A percentile compares a stretch with the other conserved stretches of the same genome.
Evolutionary conservation across 1,140 invertebrate species (phyloP).

Genomic region (Diabrotica undecimpunctata): DNA sequence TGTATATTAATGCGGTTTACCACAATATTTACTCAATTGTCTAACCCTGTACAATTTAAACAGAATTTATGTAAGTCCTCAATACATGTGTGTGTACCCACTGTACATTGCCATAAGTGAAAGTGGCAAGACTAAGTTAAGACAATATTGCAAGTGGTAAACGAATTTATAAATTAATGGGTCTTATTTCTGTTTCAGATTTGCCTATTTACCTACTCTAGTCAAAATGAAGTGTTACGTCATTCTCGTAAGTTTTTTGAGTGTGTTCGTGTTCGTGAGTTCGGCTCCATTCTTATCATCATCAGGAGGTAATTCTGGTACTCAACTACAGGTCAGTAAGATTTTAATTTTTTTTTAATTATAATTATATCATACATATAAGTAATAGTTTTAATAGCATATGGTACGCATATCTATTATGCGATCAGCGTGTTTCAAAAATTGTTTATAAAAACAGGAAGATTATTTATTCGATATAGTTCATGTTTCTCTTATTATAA

Average conservation of each 20-base stretch:
- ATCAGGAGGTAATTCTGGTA: constrained; percentile 26
- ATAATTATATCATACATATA: neutral
- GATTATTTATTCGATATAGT: no score
- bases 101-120: neutral
- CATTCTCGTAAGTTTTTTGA: constrained; percentile 45
- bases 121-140: neutral
- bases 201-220: constrained; percentile 42
- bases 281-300: constrained; percentile 34
- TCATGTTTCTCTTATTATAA: no score
- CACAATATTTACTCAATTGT: no score
- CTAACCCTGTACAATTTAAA: no score
- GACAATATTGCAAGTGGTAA: neutral
- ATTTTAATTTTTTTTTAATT: constrained; percentile 1
- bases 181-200: constrained; percentile 31
- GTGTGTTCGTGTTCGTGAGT: constrained; percentile 42
- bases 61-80: no score
- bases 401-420: no score
- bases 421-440: no score
- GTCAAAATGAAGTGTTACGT: constrained; percentile 47
- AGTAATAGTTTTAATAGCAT: no score
- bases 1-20: no score
- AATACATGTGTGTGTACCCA: no score
- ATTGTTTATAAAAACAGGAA: no score
- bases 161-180: constrained; percentile 4
- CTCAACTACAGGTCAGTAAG: constrained; percentile 33